A percentile compares a stretch with the other conserved stretches of the same genome.
These are phyloP conservation scores for Drosophila takahashii DNA, from an alignment of 1,140 invertebrate genomes.

Conservation along the genomic window DNA sequence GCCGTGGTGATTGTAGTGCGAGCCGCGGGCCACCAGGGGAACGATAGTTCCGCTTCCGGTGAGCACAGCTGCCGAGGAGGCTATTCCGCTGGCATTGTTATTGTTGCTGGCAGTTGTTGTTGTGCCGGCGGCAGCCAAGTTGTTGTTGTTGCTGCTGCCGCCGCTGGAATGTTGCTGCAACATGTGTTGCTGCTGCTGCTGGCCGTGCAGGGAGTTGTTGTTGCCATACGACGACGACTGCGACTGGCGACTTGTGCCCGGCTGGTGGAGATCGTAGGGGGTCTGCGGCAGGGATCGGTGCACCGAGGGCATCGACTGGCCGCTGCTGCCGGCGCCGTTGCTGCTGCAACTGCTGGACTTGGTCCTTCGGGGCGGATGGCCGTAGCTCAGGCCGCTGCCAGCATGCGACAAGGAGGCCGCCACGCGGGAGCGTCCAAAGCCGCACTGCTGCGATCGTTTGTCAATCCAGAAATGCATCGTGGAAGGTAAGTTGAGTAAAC, in stretches of 20 bases:
- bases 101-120: slow-evolving; percentile 56
- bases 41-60: slow-evolving; percentile 70
- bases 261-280: slow-evolving; percentile 59
- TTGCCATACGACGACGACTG: slow-evolving; percentile 47
- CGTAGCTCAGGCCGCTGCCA: slow-evolving; percentile 78
- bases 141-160: slow-evolving; percentile 58
- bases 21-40: slow-evolving; percentile 62
- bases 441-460: slow-evolving; percentile 88
- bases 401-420: slow-evolving; percentile 81
- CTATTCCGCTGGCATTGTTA: slow-evolving; percentile 55
- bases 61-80: slow-evolving; percentile 70
- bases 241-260: slow-evolving; percentile 62
- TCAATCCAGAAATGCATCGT: slow-evolving; percentile 90
- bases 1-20: slow-evolving; percentile 60
- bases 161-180: slow-evolving; percentile 58
- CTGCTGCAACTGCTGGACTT: slow-evolving; percentile 65
- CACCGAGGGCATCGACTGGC: slow-evolving; percentile 55
- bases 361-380: slow-evolving; percentile 76
- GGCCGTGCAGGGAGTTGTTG: slow-evolving; percentile 64
- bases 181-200: slow-evolving; percentile 59
- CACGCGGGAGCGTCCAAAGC: slow-evolving; percentile 86
- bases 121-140: slow-evolving; percentile 36
- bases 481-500: slow-evolving; percentile 18
- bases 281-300: slow-evolving; percentile 47
- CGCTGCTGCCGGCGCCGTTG: slow-evolving; percentile 28